Evolutionary conservation across 2,888 invertebrate genomes (phyloP).

Genomic region (Cosmorhoe ocellata): DNA sequence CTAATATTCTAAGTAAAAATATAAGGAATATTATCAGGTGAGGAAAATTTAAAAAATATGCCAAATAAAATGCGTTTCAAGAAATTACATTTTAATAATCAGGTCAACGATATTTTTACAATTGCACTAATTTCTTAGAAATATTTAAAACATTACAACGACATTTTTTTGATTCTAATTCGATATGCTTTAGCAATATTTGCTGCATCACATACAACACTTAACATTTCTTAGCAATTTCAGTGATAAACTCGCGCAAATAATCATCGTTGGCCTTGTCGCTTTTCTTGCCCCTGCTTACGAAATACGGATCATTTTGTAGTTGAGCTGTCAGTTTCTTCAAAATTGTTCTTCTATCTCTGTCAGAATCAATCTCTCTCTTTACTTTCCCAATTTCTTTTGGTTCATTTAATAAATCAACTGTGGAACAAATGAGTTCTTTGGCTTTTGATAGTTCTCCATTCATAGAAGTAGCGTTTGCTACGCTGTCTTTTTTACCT

Average conservation of each 20-base stretch:
- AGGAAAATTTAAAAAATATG: neutral
- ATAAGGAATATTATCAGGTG: no score
- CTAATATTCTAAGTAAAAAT: no score
- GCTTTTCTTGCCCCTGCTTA: constrained; percentile 70
- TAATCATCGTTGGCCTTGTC: constrained; percentile 40
- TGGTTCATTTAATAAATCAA: constrained; percentile 48
- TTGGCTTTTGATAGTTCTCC: constrained; percentile 55
- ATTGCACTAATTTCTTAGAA: constrained; percentile 24
- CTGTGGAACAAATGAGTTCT: constrained; percentile 64
- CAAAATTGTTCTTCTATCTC: constrained; percentile 65
- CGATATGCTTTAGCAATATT: neutral
- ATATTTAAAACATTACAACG: constrained; percentile 1
- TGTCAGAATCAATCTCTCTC: constrained; percentile 61
- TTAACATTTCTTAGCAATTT: constrained; percentile 61
- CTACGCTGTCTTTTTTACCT: constrained; percentile 67
- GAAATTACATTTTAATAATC: constrained; percentile 48
- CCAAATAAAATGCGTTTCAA: constrained; percentile 31
- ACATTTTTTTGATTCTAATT: neutral
- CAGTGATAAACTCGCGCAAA: constrained; percentile 57
- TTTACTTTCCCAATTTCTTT: constrained; percentile 51
- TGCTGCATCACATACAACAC: neutral
- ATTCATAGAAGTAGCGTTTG: constrained; percentile 37
- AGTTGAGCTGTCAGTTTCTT: constrained; percentile 70
- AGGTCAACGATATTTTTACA: constrained; percentile 36
- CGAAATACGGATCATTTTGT: constrained; percentile 73